Evolutionary conservation across 1,140 invertebrate genomes (phyloP), one percentile per base, ranked within the genome.

Genomic region (Drosophila pachea): DNA sequence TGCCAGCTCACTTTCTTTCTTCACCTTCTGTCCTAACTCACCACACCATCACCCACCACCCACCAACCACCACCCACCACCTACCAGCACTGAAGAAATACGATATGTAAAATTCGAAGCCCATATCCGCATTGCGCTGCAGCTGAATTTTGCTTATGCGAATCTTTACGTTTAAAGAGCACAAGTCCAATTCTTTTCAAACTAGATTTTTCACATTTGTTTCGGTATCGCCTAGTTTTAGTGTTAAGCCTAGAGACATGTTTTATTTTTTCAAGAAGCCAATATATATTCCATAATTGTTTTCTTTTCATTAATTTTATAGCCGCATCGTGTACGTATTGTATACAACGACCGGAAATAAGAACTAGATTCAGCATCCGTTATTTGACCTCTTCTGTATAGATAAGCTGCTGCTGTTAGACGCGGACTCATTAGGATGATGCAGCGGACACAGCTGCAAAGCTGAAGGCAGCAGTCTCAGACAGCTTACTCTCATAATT

Each of bases 401-500:
- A 52, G 5, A n/a, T 12, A n/a, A 22, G 22, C 22, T 22, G 16
- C 5, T 31, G 31, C 31, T 31, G 29, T 14, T 11, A 45, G 64
- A 32, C 38, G 38, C 2, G 42, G 32, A 22, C 35, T 43, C 53
- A 58, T 50, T 47, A 7, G 1, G 47, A 40, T 47, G 67, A 8
- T 67, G 38, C 54, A 70, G 33, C 38, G 12, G 12, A 11, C 9
- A 36, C 49, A 47, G 12, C 31, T 36, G 16, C 59, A 7, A n/a
- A 45, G 12, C 45, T 43, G 35, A 35, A 62, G 55, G 16, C 50
- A 52, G 43, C 67, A 56, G 73, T 64, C 70, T 66, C 52, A 68
- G 68, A 68, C 63, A 63, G 64, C 72, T 82, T 84, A 82, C 66
- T 78, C 84, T 65, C 75, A 82, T 82, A 82, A 82, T 82, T 84